Conservation (phyloP, 2,888 invertebrate species). For the Xanthorhoe spadicearia region DNA sequence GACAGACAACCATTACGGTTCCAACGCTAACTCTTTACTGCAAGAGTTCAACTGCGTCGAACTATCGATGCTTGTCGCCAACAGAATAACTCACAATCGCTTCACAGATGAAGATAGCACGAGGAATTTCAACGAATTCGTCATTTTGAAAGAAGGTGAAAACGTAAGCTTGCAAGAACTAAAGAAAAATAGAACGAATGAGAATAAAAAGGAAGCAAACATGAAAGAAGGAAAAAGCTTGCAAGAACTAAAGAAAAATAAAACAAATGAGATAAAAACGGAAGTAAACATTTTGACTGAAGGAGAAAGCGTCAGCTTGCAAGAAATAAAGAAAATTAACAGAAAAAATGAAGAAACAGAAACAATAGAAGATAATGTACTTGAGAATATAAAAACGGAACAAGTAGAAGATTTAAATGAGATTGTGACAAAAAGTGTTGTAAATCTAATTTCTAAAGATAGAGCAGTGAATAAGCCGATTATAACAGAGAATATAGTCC, state of each 20-base stretch:
- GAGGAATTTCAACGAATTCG: conserved; percentile 46
- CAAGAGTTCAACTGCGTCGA: conserved; percentile 66
- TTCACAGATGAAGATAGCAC: conserved; percentile 30
- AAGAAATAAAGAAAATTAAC: no score
- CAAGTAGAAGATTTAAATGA: neutral
- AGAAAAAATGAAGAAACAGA: neutral
- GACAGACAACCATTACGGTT: conserved; percentile 73
- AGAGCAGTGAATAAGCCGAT: conserved; percentile 25
- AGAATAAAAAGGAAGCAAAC: neutral
- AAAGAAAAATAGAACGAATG: neutral
- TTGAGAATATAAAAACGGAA: neutral
- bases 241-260: neutral
- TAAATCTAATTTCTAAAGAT: neutral
- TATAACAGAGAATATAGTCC: conserved; percentile 29
- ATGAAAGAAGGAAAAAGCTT: no score
- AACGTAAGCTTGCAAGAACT: conserved; percentile 46
- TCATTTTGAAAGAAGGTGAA: conserved; percentile 55
- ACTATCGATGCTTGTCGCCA: conserved; percentile 62
- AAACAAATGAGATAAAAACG: neutral
- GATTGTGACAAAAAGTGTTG: neutral
- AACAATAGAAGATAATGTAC: neutral
- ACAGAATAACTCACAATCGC: conserved; percentile 52
- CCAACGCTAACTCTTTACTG: conserved; percentile 71
- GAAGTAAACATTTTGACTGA: no score
- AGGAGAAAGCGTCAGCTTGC: no score